These are phyloP conservation scores for Apeira syringaria DNA, from an alignment of 2,888 invertebrate genomes.

Conservation along the genomic window DNA sequence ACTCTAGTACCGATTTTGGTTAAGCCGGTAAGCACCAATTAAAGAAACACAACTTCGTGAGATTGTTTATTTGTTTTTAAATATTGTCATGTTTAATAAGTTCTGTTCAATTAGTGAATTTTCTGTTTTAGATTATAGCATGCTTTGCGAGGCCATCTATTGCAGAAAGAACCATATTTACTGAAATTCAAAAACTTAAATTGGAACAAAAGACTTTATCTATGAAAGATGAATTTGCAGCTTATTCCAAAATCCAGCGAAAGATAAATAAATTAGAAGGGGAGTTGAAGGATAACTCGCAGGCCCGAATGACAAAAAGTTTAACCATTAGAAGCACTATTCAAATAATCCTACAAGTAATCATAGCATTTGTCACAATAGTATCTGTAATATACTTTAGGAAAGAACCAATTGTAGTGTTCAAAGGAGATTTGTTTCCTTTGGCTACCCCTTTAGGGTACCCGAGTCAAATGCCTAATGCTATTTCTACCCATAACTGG, in stretches of 20 bases:
- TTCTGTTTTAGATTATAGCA: slow-evolving; percentile 70
- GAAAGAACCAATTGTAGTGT: slow-evolving; percentile 65
- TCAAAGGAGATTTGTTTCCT: slow-evolving; percentile 68
- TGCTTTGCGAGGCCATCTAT: slow-evolving; percentile 72
- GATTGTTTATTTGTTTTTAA: too few relatives aligned
- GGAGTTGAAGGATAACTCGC: slow-evolving; percentile 65
- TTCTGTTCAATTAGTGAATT: too few relatives aligned
- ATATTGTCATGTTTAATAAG: too few relatives aligned
- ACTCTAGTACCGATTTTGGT: slow-evolving; percentile 69
- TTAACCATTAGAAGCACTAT: slow-evolving; percentile 65
- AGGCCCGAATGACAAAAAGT: slow-evolving; percentile 61
- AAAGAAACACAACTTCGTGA: too few relatives aligned
- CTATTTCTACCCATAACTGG: slow-evolving; percentile 75
- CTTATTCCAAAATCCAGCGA: slow-evolving; percentile 83
- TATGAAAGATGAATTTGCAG: slow-evolving; percentile 84
- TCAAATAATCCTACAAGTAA: slow-evolving; percentile 58
- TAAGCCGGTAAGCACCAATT: slow-evolving; percentile 79
- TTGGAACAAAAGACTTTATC: slow-evolving; percentile 73
- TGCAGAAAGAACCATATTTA: slow-evolving; percentile 65
- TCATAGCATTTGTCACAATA: slow-evolving; percentile 56
- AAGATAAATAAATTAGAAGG: slow-evolving; percentile 80
- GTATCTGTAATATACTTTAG: slow-evolving; percentile 71
- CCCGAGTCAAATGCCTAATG: slow-evolving; percentile 68
- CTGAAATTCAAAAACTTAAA: slow-evolving; percentile 66
- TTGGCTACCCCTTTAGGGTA: slow-evolving; percentile 64